phyloP scores from a whole-genome alignment of 2,888 invertebrate genomes.

The Aplocera efformata region DNA sequence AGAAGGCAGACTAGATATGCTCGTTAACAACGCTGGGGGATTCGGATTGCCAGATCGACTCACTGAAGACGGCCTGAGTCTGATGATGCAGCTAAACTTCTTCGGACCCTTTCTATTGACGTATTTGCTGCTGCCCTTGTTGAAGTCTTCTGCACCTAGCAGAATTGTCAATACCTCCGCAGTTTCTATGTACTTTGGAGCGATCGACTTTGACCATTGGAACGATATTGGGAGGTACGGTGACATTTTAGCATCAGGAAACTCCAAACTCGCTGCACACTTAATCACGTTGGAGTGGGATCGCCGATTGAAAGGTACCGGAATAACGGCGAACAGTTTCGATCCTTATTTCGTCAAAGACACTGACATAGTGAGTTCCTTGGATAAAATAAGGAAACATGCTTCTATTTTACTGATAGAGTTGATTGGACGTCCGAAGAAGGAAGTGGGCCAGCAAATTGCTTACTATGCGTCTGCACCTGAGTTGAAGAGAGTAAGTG shows the following conservation, averaged over 20 bases:
- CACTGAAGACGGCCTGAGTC: conserved; percentile 83
- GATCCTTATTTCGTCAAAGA: conserved; percentile 72
- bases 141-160: conserved; percentile 79
- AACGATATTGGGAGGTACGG: conserved; percentile 57
- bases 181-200: conserved; percentile 72
- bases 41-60: conserved; percentile 56
- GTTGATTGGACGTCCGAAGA: conserved; percentile 53
- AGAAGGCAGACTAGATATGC: conserved; percentile 77
- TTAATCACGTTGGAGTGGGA: conserved; percentile 82
- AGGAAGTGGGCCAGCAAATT: conserved; percentile 57
- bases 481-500: conserved; percentile 45
- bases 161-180: conserved; percentile 83
- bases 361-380: conserved; percentile 36
- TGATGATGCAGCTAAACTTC: conserved; percentile 85
- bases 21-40: conserved; percentile 83
- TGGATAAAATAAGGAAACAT: conserved; percentile 2
- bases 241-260: conserved; percentile 45
- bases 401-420: conserved; percentile 3
- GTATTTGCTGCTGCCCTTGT: conserved; percentile 78
- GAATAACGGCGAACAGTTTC: conserved; percentile 83
- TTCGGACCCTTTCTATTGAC: conserved; percentile 87
- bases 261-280: conserved; percentile 81
- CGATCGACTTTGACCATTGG: conserved; percentile 62
- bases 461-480: conserved; percentile 54
- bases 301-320: conserved; percentile 71